Conservation (phyloP, 2,113 vertebrate genomes). For the Carassius carassius region DNA sequence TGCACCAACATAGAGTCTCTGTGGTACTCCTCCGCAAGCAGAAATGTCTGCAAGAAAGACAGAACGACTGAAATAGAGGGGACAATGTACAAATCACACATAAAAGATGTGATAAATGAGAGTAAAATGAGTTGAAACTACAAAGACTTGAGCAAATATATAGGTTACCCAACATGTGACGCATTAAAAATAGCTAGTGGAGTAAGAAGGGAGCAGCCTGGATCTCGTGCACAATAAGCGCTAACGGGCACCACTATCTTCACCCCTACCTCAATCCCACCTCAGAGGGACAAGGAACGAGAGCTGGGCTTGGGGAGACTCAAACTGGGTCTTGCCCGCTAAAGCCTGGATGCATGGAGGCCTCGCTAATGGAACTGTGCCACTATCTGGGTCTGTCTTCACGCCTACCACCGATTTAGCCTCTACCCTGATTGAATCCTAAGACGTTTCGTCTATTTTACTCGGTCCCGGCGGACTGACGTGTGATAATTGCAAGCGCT, state of each 20-base stretch:
- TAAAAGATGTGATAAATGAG: not conserved
- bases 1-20: conserved; percentile 97
- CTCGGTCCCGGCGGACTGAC: conserved; percentile 58
- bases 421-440: conserved; percentile 54
- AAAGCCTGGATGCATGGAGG: conserved; percentile 14
- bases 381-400: conserved; percentile 58
- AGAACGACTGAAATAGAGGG: not conserved
- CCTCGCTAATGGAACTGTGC: conserved; percentile 51
- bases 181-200: conserved; percentile 51
- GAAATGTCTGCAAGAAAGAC: conserved; percentile 84
- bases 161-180: conserved; percentile 54
- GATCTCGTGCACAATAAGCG: conserved; percentile 46
- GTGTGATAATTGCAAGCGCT: conserved; percentile 71
- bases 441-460: conserved; percentile 58
- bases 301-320: conserved; percentile 26
- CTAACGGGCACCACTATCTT: conserved; percentile 17
- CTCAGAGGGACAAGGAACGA: conserved; percentile 53
- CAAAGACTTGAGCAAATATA: conserved; percentile 42
- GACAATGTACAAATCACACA: not conserved
- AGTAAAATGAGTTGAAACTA: not conserved
- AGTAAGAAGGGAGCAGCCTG: conserved; percentile 36
- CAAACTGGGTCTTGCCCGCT: conserved; percentile 43
- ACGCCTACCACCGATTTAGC: conserved; percentile 58
- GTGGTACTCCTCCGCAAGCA: conserved; percentile 95
- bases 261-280: conserved; percentile 41